These are phyloP conservation scores for Drosophila albomicans DNA, from an alignment of 1,140 invertebrate species.

Conservation along the genomic window DNA sequence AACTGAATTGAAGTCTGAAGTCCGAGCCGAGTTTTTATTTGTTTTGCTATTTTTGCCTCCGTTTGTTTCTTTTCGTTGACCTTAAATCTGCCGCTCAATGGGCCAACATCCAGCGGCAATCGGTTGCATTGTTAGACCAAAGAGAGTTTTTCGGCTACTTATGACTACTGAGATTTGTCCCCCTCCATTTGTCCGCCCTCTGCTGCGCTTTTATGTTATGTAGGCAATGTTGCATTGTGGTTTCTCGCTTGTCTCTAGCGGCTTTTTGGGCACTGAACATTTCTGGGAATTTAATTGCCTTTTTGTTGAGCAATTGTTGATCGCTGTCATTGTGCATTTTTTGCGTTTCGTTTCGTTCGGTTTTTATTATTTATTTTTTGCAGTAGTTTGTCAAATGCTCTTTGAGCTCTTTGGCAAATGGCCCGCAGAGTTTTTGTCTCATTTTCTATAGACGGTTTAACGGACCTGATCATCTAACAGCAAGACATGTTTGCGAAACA, in stretches of 20 bases:
- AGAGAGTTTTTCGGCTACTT: slow-evolving; percentile 44
- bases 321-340: slow-evolving; percentile 14
- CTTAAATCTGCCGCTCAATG: slow-evolving; percentile 47
- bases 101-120: slow-evolving; percentile 30
- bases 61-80: slow-evolving; percentile 33
- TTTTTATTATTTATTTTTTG: slow-evolving; percentile 21
- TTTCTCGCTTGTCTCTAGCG: slow-evolving; percentile 46
- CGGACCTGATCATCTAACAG: slow-evolving; percentile 59
- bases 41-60: slow-evolving; percentile 55
- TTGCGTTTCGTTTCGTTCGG: neutral
- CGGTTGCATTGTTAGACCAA: slow-evolving; percentile 40
- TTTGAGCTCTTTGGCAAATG: slow-evolving; percentile 60
- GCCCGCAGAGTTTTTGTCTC: slow-evolving; percentile 66
- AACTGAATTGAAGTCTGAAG: slow-evolving; percentile 1
- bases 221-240: slow-evolving; percentile 53
- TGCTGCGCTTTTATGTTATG: slow-evolving; percentile 58
- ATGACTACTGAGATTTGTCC: slow-evolving; percentile 35
- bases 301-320: slow-evolving; percentile 55
- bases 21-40: slow-evolving; percentile 51
- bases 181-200: neutral
- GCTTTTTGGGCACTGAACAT: slow-evolving; percentile 41
- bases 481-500: slow-evolving; percentile 2
- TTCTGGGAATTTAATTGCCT: slow-evolving; percentile 79
- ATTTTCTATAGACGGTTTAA: slow-evolving; percentile 59
- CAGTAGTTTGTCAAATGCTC: slow-evolving; percentile 43